Conservation (phyloP, 2,113 vertebrate species). For the Paralichthys olivaceus region DNA sequence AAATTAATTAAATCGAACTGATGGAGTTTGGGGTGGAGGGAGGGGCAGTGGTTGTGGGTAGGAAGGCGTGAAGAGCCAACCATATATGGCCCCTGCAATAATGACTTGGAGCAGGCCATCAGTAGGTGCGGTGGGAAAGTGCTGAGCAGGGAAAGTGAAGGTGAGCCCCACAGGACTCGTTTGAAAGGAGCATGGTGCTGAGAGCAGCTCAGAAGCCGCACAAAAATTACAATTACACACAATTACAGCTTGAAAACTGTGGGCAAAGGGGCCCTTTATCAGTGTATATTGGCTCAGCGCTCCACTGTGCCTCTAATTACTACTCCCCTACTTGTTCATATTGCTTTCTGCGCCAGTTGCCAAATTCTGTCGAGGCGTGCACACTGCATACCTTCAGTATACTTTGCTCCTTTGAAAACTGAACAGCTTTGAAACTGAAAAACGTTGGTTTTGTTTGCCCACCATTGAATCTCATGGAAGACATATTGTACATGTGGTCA, state of each 20-base stretch:
- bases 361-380: slow-evolving; percentile 56
- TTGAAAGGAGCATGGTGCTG: slow-evolving; percentile 67
- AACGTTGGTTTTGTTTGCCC: slow-evolving; percentile 4
- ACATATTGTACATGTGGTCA: no score
- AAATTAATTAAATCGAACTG: slow-evolving; percentile 67
- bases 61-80: slow-evolving; percentile 65
- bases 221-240: slow-evolving; percentile 76
- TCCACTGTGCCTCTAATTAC: slow-evolving; percentile 74
- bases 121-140: slow-evolving; percentile 74
- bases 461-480: not conserved
- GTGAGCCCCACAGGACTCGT: slow-evolving; percentile 77
- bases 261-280: slow-evolving; percentile 73
- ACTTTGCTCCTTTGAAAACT: slow-evolving; percentile 18
- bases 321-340: slow-evolving; percentile 58
- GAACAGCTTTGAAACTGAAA: slow-evolving; percentile 18
- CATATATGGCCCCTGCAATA: slow-evolving; percentile 57
- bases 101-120: slow-evolving; percentile 75
- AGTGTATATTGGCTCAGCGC: slow-evolving; percentile 72
- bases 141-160: slow-evolving; percentile 79
- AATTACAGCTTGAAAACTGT: slow-evolving; percentile 76
- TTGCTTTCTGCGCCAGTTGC: slow-evolving; percentile 47
- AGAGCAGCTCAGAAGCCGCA: slow-evolving; percentile 67
- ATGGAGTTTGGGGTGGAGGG: slow-evolving; percentile 55
- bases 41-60: slow-evolving; percentile 58
- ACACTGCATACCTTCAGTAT: slow-evolving; percentile 20